These are phyloP conservation scores for Melanaphis sacchari DNA, from an alignment of 1,140 invertebrate species.

Conservation along the genomic window DNA sequence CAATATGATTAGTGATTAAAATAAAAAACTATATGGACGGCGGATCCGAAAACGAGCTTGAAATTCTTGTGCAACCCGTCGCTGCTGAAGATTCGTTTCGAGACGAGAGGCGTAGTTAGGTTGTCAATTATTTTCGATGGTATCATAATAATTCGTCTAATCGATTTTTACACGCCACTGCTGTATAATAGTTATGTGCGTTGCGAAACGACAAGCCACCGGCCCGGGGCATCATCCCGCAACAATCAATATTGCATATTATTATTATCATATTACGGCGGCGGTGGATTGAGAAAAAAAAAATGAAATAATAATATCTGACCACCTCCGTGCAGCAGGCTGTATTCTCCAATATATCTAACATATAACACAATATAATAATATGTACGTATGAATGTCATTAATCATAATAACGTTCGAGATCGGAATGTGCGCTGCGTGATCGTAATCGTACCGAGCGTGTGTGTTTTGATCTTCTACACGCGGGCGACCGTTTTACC, in stretches of 20 bases:
- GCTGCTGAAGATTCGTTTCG: neutral
- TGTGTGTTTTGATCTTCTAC: conserved; percentile 33
- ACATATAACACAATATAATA: neutral
- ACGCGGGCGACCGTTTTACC: neutral
- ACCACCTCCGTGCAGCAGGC: neutral
- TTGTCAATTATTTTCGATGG: conserved; percentile 21
- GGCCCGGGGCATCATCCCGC: conserved; percentile 35
- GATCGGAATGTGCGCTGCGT: conserved; percentile 23
- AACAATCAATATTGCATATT: conserved; percentile 46
- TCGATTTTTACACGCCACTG: conserved; percentile 33
- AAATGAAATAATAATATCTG: conserved; percentile 21
- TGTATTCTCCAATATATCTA: neutral
- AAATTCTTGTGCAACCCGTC: neutral
- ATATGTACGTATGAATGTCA: neutral
- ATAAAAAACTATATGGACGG: neutral
- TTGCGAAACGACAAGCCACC: neutral
- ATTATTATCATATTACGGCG: conserved; percentile 28
- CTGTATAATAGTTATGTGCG: neutral
- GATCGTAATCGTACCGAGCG: neutral
- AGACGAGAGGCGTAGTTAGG: neutral
- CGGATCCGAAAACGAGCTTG: neutral
- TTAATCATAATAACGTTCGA: conserved; percentile 54
- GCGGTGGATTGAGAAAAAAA: neutral
- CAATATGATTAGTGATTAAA: neutral
- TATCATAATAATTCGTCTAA: neutral